A percentile compares a stretch with the other conserved stretches of the same genome.
Evolutionary conservation across 1,140 invertebrate species (phyloP).

Genomic region (Bombus turneri): DNA sequence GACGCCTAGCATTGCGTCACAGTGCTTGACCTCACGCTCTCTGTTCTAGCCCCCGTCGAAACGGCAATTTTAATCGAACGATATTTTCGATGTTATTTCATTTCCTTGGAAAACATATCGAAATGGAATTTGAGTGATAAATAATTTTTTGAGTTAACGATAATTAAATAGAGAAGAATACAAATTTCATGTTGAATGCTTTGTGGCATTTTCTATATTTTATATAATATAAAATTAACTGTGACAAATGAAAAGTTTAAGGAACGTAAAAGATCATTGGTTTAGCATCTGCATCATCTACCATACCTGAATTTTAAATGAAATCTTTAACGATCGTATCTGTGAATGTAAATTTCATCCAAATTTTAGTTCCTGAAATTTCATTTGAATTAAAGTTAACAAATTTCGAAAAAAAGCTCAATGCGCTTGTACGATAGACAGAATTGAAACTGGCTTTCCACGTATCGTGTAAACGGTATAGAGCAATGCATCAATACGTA

Average conservation of each 20-base stretch:
- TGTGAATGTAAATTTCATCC: background rate
- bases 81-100: background rate
- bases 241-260: too few species aligned
- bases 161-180: too few species aligned
- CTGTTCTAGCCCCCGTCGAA: background rate
- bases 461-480: background rate
- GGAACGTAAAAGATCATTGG: too few species aligned
- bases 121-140: too few species aligned
- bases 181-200: too few species aligned
- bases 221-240: too few species aligned
- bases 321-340: background rate
- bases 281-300: too few species aligned
- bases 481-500: conserved; percentile 20
- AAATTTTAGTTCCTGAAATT: background rate
- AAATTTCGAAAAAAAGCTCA: background rate
- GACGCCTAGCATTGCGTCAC: conserved; percentile 25
- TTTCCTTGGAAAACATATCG: background rate
- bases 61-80: background rate
- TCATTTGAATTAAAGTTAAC: background rate
- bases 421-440: background rate
- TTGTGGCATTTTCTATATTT: too few species aligned
- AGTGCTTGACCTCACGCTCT: background rate
- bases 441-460: background rate
- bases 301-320: background rate
- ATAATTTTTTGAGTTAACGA: too few species aligned